Conservation (phyloP, 2,888 invertebrate species). For the Nomada ferruginata region DNA sequence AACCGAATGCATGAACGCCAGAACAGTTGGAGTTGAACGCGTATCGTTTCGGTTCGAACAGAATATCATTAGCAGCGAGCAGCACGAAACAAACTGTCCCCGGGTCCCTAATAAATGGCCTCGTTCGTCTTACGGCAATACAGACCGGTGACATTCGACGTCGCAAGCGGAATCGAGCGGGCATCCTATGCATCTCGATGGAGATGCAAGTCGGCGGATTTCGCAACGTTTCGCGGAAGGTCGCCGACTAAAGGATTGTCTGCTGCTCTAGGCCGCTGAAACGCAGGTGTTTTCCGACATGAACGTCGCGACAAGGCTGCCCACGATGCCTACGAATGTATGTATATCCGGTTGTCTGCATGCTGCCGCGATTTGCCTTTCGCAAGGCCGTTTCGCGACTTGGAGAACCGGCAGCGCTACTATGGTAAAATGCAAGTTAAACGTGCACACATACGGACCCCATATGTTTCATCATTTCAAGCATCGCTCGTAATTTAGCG, state of each 20-base stretch:
- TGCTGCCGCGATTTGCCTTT: slow-evolving; percentile 52
- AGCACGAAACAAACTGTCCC: background rate
- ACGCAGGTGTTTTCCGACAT: slow-evolving; percentile 64
- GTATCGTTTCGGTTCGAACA: background rate
- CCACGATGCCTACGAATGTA: slow-evolving; percentile 42
- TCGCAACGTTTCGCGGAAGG: slow-evolving; percentile 63
- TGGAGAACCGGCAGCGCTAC: slow-evolving; percentile 16
- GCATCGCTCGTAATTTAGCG: background rate
- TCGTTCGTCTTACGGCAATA: slow-evolving; percentile 11
- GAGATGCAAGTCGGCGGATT: slow-evolving; percentile 23
- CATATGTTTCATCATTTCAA: background rate
- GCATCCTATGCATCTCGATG: slow-evolving; percentile 33
- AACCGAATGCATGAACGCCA: too few species aligned
- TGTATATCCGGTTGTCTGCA: slow-evolving; percentile 50
- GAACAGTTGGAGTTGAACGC: background rate
- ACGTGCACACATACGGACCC: slow-evolving; percentile 2
- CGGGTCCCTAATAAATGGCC: slow-evolving; percentile 8
- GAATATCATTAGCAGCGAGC: background rate
- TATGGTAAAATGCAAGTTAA: slow-evolving; percentile 43
- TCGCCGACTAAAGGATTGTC: slow-evolving; percentile 59
- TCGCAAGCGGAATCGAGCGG: slow-evolving; percentile 17
- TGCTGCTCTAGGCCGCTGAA: slow-evolving; percentile 50
- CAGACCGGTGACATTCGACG: background rate
- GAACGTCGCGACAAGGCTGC: slow-evolving; percentile 57
- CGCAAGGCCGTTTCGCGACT: slow-evolving; percentile 59